Percentiles rank a stretch among this genome's conserved stretches.
These are phyloP conservation scores for Melieria picta DNA, from an alignment of 2,888 invertebrate genomes.

Conservation along the genomic window DNA sequence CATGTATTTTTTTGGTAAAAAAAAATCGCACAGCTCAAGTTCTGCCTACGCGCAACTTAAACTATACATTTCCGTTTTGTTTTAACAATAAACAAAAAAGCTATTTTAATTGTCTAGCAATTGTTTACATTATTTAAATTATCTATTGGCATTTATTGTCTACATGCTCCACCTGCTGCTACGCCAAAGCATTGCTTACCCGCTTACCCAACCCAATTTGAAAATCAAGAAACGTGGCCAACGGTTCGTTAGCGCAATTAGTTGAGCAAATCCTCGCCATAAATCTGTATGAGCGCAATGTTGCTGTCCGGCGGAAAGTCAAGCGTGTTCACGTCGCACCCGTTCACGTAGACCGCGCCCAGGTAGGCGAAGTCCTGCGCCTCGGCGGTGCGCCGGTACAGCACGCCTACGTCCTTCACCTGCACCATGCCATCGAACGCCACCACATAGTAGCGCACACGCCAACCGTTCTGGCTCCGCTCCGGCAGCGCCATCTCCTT, in stretches of 20 bases:
- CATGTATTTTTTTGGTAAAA: no score
- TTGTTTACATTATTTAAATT: no score
- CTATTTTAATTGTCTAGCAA: no score
- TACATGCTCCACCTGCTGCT: no score
- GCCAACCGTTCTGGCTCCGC: conserved; percentile 50
- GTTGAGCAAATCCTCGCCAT: conserved; percentile 43
- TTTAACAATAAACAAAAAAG: no score
- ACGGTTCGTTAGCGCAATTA: conserved; percentile 13
- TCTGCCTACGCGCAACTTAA: no score
- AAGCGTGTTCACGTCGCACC: conserved; percentile 42
- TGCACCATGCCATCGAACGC: conserved; percentile 53
- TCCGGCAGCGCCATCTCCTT: conserved; percentile 44
- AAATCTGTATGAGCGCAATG: conserved; percentile 39
- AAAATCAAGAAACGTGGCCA: no score
- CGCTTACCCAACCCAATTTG: no score
- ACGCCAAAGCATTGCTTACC: no score
- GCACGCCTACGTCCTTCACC: conserved; percentile 57
- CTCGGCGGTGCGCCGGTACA: conserved; percentile 43
- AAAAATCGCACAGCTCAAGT: no score
- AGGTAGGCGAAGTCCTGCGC: conserved; percentile 48
- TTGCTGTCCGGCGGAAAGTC: conserved; percentile 45
- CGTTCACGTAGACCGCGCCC: conserved; percentile 57
- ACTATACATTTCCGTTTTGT: no score
- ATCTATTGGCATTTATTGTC: no score
- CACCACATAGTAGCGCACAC: conserved; percentile 57